These are phyloP conservation scores for Trachelus stipa DNA, from an alignment of 2,888 invertebrate genomes.

Conservation along the genomic window DNA sequence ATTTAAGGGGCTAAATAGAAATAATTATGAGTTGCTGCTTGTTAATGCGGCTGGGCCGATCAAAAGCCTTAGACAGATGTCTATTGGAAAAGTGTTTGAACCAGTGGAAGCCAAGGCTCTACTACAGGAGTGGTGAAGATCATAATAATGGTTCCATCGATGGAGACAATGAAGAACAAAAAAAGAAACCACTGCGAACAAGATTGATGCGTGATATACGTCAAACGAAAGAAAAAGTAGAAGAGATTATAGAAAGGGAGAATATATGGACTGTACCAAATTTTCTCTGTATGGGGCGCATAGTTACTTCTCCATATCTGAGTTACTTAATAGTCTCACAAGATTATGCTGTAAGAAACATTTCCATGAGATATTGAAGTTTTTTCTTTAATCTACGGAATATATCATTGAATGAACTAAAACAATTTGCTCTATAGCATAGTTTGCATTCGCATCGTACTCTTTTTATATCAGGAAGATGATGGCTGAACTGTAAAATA, in stretches of 20 bases:
- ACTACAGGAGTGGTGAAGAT: constrained; percentile 41
- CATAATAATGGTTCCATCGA: constrained; percentile 34
- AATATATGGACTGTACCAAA: constrained; percentile 96
- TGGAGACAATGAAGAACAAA: constrained; percentile 34
- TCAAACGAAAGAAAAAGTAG: constrained; percentile 74
- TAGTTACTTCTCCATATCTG: constrained; percentile 87
- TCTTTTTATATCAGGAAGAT: neutral
- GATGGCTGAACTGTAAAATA: constrained; percentile 31
- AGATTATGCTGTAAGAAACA: constrained; percentile 72
- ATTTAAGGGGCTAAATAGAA: constrained; percentile 22
- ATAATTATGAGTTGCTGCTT: constrained; percentile 49
- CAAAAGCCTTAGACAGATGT: constrained; percentile 38
- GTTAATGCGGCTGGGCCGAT: constrained; percentile 38
- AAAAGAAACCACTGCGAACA: constrained; percentile 46
- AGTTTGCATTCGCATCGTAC: neutral
- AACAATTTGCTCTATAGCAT: neutral
- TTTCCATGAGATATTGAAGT: neutral
- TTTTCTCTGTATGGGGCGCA: constrained; percentile 86
- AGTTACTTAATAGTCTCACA: constrained; percentile 89
- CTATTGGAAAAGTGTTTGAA: constrained; percentile 48
- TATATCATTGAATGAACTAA: neutral
- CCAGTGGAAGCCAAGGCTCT: constrained; percentile 46
- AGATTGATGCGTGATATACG: constrained; percentile 54
- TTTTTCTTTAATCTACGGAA: neutral
- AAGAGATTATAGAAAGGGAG: constrained; percentile 84